Evolutionary conservation across 64 coral and sea anemone genomes (phyloP), one percentile per base, ranked within the genome.

Genomic region (Catalaphyllia jardinei): DNA sequence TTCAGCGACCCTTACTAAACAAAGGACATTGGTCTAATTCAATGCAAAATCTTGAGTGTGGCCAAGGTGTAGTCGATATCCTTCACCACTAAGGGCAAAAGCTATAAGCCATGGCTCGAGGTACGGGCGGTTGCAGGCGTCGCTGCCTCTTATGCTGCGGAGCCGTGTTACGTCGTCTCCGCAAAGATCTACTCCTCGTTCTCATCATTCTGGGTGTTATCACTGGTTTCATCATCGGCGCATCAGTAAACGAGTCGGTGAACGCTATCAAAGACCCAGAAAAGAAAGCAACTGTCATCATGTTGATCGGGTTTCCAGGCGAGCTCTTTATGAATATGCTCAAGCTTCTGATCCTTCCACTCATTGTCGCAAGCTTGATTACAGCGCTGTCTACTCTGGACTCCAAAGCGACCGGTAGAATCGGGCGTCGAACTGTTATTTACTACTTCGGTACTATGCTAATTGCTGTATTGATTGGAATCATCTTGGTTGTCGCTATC

Each of bases 321-420:
- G 94, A 95, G 74, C 62, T 95, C 33, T 77, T 95, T 78, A 89
- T 95, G 79, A 95, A 92, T 86, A 95, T 95, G 94, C 79, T 95
- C 1, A 95, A 95, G 62, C n/a, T 95, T 71, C 12, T 95, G 60
- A 83, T 95, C 11, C 78, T 95, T 4, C 94, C 94, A 0, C 67
- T 95, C 16, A 95, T 95, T 11, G 74, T 95, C 1, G 94, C 94
- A 14, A 95, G 94, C 63, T 79, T 95, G 30, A 60, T 95, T 20
- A 88, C 84, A 22, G 89, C 94, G 8, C 79, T 95, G 6, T 71
- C 94, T 6, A 92, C 94, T 1, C 63, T 95, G 6, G 94, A 95
- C 27, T 89, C 89, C 4, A 57, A 92, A 51, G 94, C 94, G 12
- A 91, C 94, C 1, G 94, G 87, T 17, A 80, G 87, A 42, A 95